phyloP scores from a whole-genome alignment of 2,113 vertebrate species.

The Elephas maximus region DNA sequence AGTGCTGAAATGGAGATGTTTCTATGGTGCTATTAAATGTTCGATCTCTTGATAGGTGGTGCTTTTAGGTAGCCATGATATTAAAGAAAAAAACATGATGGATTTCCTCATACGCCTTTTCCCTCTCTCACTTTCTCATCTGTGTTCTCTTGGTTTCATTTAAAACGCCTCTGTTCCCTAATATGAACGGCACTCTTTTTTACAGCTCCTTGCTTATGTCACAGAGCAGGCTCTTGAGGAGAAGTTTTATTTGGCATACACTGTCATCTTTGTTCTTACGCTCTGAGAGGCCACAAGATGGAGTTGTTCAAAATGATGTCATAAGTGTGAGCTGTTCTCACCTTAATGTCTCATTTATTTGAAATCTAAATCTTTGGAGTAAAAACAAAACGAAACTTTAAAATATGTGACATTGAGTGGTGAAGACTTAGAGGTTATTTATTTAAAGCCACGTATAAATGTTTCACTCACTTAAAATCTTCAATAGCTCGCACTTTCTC shows the following conservation, averaged over 20 bases:
- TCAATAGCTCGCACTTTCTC: neutral
- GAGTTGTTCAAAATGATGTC: neutral
- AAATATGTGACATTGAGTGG: neutral
- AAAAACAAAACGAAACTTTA: neutral
- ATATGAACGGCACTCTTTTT: neutral
- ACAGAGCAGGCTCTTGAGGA: neutral
- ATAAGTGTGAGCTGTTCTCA: neutral
- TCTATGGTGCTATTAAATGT: neutral
- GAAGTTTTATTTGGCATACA: neutral
- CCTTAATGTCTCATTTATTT: neutral
- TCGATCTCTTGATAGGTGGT: neutral
- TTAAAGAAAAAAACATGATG: neutral
- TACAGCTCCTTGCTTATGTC: neutral
- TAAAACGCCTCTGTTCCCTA: neutral
- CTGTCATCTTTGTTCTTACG: neutral
- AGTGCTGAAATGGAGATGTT: neutral
- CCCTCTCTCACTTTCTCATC: neutral
- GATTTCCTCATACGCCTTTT: neutral
- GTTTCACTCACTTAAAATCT: neutral
- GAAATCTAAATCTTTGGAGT: constrained; percentile 10
- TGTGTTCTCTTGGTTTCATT: neutral
- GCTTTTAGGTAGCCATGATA: neutral
- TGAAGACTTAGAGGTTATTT: neutral
- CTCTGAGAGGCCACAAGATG: neutral
- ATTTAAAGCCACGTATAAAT: neutral